Evolutionary conservation across 1,140 invertebrate species (phyloP).

Genomic region (Pseudomyrmex gracilis): DNA sequence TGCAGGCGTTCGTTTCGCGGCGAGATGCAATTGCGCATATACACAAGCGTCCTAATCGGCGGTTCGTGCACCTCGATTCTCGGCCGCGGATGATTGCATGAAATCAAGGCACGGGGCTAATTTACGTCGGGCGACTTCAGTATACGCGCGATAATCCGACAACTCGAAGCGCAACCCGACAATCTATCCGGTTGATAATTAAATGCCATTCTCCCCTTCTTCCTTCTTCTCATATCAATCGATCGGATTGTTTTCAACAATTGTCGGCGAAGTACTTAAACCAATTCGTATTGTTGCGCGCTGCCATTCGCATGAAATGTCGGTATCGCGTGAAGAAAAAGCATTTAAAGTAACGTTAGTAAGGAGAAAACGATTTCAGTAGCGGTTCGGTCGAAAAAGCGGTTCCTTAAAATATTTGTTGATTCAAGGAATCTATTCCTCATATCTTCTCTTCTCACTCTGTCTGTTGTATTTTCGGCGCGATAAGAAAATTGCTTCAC

Average conservation of each 20-base stretch:
- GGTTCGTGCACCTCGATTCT: conserved; percentile 55
- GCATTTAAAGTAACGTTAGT: conserved; percentile 4
- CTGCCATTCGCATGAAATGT: conserved; percentile 7
- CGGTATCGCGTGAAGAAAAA: conserved; percentile 7
- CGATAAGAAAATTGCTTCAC: neutral
- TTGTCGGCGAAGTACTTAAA: neutral
- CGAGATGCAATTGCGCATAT: conserved; percentile 61
- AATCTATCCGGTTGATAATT: conserved; percentile 42
- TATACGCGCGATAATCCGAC: conserved; percentile 52
- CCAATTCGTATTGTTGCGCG: neutral
- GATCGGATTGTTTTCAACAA: conserved; percentile 39
- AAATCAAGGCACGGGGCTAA: conserved; percentile 56
- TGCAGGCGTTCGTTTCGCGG: conserved; percentile 59
- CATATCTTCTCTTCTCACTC: too few species aligned
- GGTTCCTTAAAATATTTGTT: neutral
- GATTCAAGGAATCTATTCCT: neutral
- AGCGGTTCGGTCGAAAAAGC: neutral
- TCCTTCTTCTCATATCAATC: neutral
- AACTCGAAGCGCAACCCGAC: conserved; percentile 39
- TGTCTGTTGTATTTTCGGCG: neutral
- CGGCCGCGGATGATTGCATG: conserved; percentile 44
- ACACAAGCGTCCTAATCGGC: conserved; percentile 57
- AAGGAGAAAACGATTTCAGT: neutral
- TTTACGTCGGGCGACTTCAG: conserved; percentile 39
- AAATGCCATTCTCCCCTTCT: conserved; percentile 30